A percentile compares a stretch with the other conserved stretches of the same genome.
phyloP scores from a whole-genome alignment of 2,888 invertebrate species.

The Dioctria linearis region DNA sequence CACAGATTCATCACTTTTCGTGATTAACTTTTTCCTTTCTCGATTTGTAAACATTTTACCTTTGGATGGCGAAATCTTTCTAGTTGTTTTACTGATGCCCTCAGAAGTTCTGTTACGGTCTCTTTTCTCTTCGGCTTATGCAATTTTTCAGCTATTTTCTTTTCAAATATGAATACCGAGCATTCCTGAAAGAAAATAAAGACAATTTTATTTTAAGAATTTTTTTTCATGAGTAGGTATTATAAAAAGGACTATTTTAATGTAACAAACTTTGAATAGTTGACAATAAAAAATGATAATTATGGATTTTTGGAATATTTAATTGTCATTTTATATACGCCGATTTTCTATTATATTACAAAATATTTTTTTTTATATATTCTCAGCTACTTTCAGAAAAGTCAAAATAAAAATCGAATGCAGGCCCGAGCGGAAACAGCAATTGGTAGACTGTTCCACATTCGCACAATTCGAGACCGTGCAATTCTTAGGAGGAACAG shows the following conservation, averaged over 20 bases:
- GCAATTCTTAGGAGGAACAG: too few relatives aligned
- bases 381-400: too few relatives aligned
- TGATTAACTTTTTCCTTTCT: neutral
- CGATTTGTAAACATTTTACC: conserved; percentile 63
- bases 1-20: neutral
- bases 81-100: conserved; percentile 84
- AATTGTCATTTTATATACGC: too few relatives aligned
- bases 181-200: conserved; percentile 80
- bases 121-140: conserved; percentile 94
- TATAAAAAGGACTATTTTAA: conserved; percentile 56
- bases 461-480: too few relatives aligned
- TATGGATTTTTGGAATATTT: too few relatives aligned
- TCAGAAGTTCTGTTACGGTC: conserved; percentile 89
- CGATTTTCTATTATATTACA: too few relatives aligned
- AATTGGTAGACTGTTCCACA: too few relatives aligned
- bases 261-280: neutral
- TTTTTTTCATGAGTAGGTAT: too few relatives aligned
- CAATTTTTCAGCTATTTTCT: conserved; percentile 91
- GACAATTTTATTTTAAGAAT: too few relatives aligned
- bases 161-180: conserved; percentile 95
- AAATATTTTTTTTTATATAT: too few relatives aligned
- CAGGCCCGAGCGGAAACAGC: too few relatives aligned
- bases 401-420: too few relatives aligned
- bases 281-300: neutral
- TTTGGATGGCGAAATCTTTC: conserved; percentile 90